Evolutionary conservation across 2,888 invertebrate genomes (phyloP).

Genomic region (Andrena trimmerana): DNA sequence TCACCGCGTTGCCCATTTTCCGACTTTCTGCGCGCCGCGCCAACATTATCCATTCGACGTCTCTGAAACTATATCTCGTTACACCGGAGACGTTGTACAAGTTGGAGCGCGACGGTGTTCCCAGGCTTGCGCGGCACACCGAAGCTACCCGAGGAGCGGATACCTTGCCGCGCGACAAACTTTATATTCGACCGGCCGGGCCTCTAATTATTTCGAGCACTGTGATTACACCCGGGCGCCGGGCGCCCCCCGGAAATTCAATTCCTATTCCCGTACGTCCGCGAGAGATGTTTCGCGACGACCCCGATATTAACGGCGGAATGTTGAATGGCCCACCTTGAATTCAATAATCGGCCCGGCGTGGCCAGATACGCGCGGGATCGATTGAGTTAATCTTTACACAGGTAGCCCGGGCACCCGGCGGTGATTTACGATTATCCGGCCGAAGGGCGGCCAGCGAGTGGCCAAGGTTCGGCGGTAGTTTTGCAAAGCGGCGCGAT

Average conservation of each 20-base stretch:
- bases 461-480: conserved; percentile 14
- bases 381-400: conserved; percentile 51
- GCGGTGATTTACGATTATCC: conserved; percentile 44
- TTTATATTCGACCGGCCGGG: not conserved
- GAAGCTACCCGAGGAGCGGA: no score
- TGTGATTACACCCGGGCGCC: not conserved
- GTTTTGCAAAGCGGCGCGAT: conserved; percentile 53
- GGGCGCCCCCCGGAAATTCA: not conserved
- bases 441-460: conserved; percentile 36
- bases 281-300: not conserved
- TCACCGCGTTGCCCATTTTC: no score
- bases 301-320: conserved; percentile 1
- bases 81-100: no score
- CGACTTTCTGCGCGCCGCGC: no score
- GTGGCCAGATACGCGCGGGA: conserved; percentile 19
- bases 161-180: not conserved
- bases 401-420: conserved; percentile 9
- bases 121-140: no score
- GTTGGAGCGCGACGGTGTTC: no score
- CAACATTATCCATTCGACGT: not conserved
- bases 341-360: conserved; percentile 41
- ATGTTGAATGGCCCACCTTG: conserved; percentile 3
- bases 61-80: not conserved
- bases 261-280: not conserved
- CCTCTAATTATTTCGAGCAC: not conserved